Conservation (phyloP, 2,797 vertebrate genomes). For the Enteromius unitaeniatus region DNA sequence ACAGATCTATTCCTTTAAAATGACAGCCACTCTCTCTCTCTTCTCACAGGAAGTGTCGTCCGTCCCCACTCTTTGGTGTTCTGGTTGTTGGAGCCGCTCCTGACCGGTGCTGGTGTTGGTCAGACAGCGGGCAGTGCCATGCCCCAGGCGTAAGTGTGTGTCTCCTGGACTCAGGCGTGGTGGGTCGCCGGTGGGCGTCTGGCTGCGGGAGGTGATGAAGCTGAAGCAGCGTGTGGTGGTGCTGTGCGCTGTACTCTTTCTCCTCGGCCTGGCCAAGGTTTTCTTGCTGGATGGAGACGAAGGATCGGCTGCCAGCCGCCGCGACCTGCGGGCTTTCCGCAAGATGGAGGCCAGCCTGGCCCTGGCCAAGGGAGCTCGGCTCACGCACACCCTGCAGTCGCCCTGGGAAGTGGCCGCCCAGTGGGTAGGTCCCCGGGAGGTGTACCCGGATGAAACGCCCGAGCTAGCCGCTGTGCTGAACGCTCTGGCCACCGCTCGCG, state of each 20-base stretch:
- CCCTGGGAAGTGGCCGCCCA: conserved; percentile 98
- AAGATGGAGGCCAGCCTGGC: conserved; percentile 89
- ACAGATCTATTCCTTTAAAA: too few species aligned
- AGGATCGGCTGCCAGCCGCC: conserved; percentile 89
- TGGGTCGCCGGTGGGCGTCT: conserved; percentile 27
- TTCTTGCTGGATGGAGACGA: conserved; percentile 96
- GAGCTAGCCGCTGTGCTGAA: conserved; percentile 94
- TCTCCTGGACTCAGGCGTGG: conserved; percentile 45
- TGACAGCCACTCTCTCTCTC: neutral
- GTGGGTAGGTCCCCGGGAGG: conserved; percentile 97
- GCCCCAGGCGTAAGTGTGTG: conserved; percentile 71
- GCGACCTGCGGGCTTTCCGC: conserved; percentile 92
- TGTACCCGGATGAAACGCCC: conserved; percentile 95
- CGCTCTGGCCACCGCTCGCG: conserved; percentile 86
- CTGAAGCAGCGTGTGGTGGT: conserved; percentile 97
- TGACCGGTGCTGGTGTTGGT: conserved; percentile 12
- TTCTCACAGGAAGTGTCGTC: conserved; percentile 13
- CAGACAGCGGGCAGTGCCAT: conserved; percentile 63
- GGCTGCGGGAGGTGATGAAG: conserved; percentile 85
- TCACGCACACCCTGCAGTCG: conserved; percentile 94
- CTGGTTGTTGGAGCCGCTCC: neutral
- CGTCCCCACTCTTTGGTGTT: neutral
- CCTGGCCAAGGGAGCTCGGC: conserved; percentile 85
- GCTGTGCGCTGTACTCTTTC: conserved; percentile 91
- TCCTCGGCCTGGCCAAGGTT: conserved; percentile 97